These are phyloP conservation scores for Priocnemis perturbator DNA, from an alignment of 2,888 invertebrate species.

Conservation along the genomic window DNA sequence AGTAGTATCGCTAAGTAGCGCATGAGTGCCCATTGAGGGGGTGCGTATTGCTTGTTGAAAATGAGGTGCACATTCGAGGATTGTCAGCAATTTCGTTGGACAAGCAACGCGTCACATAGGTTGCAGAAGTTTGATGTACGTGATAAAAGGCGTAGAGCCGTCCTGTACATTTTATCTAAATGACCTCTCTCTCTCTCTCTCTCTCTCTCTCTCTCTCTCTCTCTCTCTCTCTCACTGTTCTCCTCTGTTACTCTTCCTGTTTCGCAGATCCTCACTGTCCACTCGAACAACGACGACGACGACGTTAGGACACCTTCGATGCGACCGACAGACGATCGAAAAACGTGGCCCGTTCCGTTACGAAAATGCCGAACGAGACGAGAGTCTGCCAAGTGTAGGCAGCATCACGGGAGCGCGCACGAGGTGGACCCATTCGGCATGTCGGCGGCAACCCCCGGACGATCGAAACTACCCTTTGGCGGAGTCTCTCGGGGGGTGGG, in stretches of 20 bases:
- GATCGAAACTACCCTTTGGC: slow-evolving; percentile 53
- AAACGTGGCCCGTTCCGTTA: slow-evolving; percentile 5
- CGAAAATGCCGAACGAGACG: slow-evolving; percentile 9
- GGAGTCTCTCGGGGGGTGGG: slow-evolving; percentile 30
- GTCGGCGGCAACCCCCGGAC: slow-evolving; percentile 48
- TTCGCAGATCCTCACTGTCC: not conserved
- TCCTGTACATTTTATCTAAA: no score
- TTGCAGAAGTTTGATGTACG: no score
- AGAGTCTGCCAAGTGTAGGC: slow-evolving; percentile 4
- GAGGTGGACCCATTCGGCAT: slow-evolving; percentile 13
- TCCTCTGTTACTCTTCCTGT: not conserved
- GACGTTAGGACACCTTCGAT: not conserved
- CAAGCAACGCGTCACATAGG: no score
- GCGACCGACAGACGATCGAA: not conserved
- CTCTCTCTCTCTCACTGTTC: not conserved
- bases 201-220: not conserved
- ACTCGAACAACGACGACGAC: no score
- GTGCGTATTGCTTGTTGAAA: no score
- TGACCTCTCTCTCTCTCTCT: not conserved
- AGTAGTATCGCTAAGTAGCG: no score
- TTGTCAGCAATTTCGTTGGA: no score
- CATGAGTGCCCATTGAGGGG: no score
- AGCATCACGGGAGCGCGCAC: slow-evolving; percentile 14
- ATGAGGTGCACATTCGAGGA: no score
- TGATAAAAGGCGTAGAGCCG: no score